Base-by-base conservation (phyloP, 1,140 invertebrate genomes). In the Kradibia gibbosae region DNA sequence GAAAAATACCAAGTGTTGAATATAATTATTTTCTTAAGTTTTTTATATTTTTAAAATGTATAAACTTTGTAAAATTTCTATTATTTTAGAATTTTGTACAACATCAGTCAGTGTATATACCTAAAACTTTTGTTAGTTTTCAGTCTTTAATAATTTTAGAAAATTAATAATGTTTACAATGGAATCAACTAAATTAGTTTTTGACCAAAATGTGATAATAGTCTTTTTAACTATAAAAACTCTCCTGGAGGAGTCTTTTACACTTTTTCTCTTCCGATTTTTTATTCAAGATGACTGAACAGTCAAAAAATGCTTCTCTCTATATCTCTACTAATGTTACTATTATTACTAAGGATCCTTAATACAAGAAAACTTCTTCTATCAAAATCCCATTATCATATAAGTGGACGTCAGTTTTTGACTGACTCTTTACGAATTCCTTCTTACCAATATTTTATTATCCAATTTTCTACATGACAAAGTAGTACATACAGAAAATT, bases 161-260 rank as follows among this genome's bases (percentile, higher is more conserved):
- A 78, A 70, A 78, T 70, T 60, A 78, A 67, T 78, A 78, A 78
- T 70, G 62, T 72, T 80, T 28, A 28, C 78, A 60, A 73, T 25
- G 31, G 39, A 80, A 80, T 72, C 50, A 50, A 60, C 39, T 73
- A 72, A 80, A 72, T 80, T 80, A 48, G 67, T 34, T 53, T 50
- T 45, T 62, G 22, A 70, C 60, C 76, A 39, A 78, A 70, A 28
- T 70, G 50, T 48, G 15, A 48, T 70, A 67, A 70, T 65, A 78
- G 76, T 80, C 67, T 31, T 80, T 72, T 72, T 80, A 80, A 73
- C 67, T 80, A 62, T n/a, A 80, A 80, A 80, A 80, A 80, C 67
- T 73, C 62, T 62, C 50, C 42, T 48, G 31, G 45, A 42, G 20
- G 60, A 72, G 72, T 79, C 65, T 78, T 70, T 79, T 55, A 28